Conservation (phyloP, 2,797 vertebrate species). For the Cossypha dichroa region DNA sequence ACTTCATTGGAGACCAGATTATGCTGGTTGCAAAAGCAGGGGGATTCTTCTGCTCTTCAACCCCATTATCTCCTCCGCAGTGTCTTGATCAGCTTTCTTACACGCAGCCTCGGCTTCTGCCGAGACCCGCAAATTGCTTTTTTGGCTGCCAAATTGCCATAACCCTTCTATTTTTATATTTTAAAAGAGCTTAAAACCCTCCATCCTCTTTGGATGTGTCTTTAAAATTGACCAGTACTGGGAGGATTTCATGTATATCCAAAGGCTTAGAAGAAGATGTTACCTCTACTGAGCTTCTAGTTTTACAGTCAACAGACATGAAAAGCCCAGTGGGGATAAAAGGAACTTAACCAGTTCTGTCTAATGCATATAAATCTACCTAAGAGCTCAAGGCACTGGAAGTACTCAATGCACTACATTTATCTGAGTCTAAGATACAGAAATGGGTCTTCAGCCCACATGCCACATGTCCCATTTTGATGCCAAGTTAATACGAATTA, state of each 20-base stretch:
- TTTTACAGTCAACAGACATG: constrained; percentile 83
- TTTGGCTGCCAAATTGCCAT: constrained; percentile 84
- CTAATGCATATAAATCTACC: constrained; percentile 86
- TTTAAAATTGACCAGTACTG: constrained; percentile 83
- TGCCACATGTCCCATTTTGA: constrained; percentile 69
- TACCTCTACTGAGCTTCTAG: constrained; percentile 75
- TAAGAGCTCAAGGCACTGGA: constrained; percentile 82
- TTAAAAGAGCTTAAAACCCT: constrained; percentile 84
- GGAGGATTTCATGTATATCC: constrained; percentile 83
- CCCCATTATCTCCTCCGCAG: constrained; percentile 76
- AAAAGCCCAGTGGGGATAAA: constrained; percentile 82
- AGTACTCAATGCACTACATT: constrained; percentile 69
- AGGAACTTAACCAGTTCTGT: constrained; percentile 82
- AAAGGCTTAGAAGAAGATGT: constrained; percentile 80
- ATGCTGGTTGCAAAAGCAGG: constrained; percentile 67
- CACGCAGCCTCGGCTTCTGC: constrained; percentile 64
- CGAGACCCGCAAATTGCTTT: constrained; percentile 75
- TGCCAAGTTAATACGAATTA: constrained; percentile 78
- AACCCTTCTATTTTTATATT: constrained; percentile 80
- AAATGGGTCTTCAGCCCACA: constrained; percentile 72
- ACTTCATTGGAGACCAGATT: constrained; percentile 89
- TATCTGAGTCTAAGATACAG: constrained; percentile 72
- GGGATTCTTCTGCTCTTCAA: constrained; percentile 72
- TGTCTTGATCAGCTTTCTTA: constrained; percentile 81
- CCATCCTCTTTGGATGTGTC: constrained; percentile 79